phyloP scores from a whole-genome alignment of 1,140 invertebrate genomes.

The Drosophila nigromelanica region DNA sequence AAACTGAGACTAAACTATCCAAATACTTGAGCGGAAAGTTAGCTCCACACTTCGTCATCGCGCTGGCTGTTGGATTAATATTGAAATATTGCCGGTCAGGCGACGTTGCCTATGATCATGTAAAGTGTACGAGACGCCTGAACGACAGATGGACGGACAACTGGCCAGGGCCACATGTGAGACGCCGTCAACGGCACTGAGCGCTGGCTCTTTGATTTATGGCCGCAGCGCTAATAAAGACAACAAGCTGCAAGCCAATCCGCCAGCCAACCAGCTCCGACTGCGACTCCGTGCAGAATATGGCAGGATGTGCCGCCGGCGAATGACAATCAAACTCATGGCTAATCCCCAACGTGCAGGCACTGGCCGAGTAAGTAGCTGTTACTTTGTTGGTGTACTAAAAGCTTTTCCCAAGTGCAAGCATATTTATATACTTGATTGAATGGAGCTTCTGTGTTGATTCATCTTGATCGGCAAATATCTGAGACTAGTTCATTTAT shows the following conservation, averaged over 20 bases:
- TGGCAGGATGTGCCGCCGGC: slow-evolving; percentile 71
- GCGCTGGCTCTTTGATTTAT: slow-evolving; percentile 80
- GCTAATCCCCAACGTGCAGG: slow-evolving; percentile 26
- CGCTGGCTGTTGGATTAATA: slow-evolving; percentile 81
- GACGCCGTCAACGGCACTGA: slow-evolving; percentile 49
- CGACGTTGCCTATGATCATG: slow-evolving; percentile 64
- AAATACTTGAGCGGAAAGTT: slow-evolving; percentile 73
- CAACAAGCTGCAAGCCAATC: slow-evolving; percentile 75
- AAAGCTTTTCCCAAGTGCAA: not conserved
- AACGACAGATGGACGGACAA: slow-evolving; percentile 7
- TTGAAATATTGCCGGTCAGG: slow-evolving; percentile 75
- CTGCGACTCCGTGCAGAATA: slow-evolving; percentile 20
- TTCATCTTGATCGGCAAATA: not conserved
- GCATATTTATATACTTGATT: slow-evolving; percentile 11
- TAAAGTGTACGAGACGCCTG: slow-evolving; percentile 50
- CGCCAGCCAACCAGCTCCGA: not conserved
- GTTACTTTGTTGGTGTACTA: not conserved
- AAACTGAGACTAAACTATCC: slow-evolving; percentile 63
- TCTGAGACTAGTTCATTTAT: no score
- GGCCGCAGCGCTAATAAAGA: slow-evolving; percentile 73
- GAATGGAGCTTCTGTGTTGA: not conserved
- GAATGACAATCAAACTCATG: slow-evolving; percentile 64
- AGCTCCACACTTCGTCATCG: slow-evolving; percentile 78
- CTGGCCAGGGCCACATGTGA: slow-evolving; percentile 69
- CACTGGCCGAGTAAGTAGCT: not conserved